phyloP scores from a whole-genome alignment of 2,113 vertebrate species.

The Serilophus lunatus region DNA sequence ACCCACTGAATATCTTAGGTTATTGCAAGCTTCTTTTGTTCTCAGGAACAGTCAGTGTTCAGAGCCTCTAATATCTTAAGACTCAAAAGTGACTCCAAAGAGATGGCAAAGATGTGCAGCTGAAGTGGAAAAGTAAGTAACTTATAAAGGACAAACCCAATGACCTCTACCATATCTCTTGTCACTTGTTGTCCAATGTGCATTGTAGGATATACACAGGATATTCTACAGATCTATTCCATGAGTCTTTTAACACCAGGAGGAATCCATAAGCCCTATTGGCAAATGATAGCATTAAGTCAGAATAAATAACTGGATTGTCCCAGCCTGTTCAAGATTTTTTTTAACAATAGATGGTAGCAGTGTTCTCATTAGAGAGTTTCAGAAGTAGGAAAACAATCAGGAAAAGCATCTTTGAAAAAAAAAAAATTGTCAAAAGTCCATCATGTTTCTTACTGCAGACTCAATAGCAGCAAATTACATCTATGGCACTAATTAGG shows the following conservation, averaged over 20 bases:
- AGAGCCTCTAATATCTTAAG: neutral
- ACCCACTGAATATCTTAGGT: neutral
- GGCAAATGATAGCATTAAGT: neutral
- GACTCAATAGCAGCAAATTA: neutral
- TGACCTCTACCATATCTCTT: neutral
- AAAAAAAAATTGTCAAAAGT: neutral
- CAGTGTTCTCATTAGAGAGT: neutral
- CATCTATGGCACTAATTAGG: neutral
- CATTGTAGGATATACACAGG: neutral
- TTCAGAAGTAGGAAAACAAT: neutral
- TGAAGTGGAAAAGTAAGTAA: neutral
- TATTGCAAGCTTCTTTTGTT: neutral
- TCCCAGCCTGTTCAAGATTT: neutral
- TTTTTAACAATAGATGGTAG: neutral
- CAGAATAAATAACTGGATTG: conserved; percentile 2
- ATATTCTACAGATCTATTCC: neutral
- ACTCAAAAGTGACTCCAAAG: neutral
- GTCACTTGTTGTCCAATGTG: neutral
- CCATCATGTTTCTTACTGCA: neutral
- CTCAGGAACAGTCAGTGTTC: neutral
- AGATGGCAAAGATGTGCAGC: neutral
- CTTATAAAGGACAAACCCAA: neutral
- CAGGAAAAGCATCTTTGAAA: neutral
- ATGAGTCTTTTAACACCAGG: neutral
- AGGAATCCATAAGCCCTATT: neutral